phyloP scores from a whole-genome alignment of 1,140 invertebrate genomes.

The Aplysia californica region DNA sequence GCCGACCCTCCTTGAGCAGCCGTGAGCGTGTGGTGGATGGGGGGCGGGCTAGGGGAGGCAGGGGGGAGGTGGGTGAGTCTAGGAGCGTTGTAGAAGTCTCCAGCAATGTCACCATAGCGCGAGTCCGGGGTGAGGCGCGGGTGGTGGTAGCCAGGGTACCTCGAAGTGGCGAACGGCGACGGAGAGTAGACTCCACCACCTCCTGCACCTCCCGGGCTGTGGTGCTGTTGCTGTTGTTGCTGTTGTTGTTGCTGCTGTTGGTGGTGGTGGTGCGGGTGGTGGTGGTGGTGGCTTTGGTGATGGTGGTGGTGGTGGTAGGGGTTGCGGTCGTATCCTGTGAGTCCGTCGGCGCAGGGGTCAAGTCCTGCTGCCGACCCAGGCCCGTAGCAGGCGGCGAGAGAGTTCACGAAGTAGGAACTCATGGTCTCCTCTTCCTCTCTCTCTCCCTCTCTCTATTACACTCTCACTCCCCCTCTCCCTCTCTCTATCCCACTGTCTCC shows the following conservation, averaged over 20 bases:
- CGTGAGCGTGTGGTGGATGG: conserved; percentile 23
- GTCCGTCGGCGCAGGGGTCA: conserved; percentile 54
- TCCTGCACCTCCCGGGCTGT: background rate
- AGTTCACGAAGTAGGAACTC: conserved; percentile 66
- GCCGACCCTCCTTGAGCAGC: background rate
- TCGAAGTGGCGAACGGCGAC: background rate
- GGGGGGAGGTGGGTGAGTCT: conserved; percentile 55
- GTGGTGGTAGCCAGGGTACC: conserved; percentile 11
- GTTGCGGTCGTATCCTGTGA: conserved; percentile 35
- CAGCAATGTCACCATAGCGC: conserved; percentile 16
- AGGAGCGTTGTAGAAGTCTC: conserved; percentile 51
- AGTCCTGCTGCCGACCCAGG: conserved; percentile 49
- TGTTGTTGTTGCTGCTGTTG: background rate
- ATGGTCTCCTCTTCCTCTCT: too few species aligned
- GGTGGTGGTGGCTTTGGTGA: conserved; percentile 15
- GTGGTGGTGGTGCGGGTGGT: background rate
- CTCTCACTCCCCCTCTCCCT: too few species aligned
- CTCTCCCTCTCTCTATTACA: too few species aligned
- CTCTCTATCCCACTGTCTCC: too few species aligned
- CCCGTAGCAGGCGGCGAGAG: conserved; percentile 61
- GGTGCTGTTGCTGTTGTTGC: conserved; percentile 3
- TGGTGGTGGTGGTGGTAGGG: conserved; percentile 18
- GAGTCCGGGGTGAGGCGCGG: background rate
- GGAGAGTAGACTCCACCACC: background rate
- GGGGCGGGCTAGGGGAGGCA: conserved; percentile 50